phyloP scores from a whole-genome alignment of 2,113 vertebrate genomes.

The Caretta caretta region DNA sequence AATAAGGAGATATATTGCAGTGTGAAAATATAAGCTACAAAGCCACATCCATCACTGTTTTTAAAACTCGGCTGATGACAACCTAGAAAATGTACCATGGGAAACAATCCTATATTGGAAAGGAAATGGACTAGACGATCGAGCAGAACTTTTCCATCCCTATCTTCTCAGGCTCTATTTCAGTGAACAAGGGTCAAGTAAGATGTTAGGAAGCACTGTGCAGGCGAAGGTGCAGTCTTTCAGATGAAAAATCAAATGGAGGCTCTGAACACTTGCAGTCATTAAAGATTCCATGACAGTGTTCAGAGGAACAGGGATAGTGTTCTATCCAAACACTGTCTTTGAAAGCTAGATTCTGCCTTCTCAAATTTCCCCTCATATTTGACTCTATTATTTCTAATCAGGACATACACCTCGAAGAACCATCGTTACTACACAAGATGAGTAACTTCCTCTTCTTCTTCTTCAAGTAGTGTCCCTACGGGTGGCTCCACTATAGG shows the following conservation, averaged over 20 bases:
- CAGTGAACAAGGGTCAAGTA: background rate
- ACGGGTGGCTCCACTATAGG: too few species aligned
- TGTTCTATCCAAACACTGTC: slow-evolving; percentile 25
- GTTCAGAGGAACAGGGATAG: background rate
- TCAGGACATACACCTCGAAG: background rate
- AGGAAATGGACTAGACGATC: background rate
- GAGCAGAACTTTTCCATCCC: background rate
- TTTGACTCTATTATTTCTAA: slow-evolving; percentile 44
- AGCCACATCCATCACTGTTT: background rate
- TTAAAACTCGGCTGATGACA: slow-evolving; percentile 10
- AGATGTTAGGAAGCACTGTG: background rate
- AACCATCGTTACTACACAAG: too few species aligned
- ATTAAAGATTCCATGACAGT: background rate
- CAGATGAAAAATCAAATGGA: slow-evolving; percentile 26
- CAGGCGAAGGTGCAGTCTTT: background rate
- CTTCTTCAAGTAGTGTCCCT: too few species aligned
- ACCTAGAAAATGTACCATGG: background rate
- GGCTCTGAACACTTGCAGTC: fast-evolving
- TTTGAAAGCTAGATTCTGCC: slow-evolving; percentile 23
- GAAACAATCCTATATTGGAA: background rate
- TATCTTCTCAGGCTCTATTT: background rate
- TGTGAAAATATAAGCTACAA: slow-evolving; percentile 1
- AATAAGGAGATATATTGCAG: background rate
- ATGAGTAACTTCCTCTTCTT: too few species aligned
- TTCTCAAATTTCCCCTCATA: slow-evolving; percentile 30